phyloP scores from a whole-genome alignment of 2,888 invertebrate genomes.

The Eilema depressum region DNA sequence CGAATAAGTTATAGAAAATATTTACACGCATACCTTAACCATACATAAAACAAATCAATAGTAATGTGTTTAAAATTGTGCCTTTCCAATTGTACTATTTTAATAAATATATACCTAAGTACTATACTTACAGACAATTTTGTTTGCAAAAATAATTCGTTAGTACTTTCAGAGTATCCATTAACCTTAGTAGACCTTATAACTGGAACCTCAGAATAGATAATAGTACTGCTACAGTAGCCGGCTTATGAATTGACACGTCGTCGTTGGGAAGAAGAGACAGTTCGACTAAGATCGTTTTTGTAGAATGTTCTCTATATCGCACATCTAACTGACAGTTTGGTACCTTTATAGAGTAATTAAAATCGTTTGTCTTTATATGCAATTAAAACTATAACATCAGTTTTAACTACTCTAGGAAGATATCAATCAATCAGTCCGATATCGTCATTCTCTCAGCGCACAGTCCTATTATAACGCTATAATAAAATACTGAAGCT shows the following conservation, averaged over 20 bases:
- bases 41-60: constrained; percentile 37
- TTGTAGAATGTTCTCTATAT: background rate
- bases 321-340: background rate
- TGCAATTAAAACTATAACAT: background rate
- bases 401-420: background rate
- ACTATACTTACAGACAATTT: background rate
- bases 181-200: background rate
- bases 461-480: too few species aligned
- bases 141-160: background rate
- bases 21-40: constrained; percentile 54
- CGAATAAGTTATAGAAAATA: constrained; percentile 66
- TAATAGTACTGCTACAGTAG: too few species aligned
- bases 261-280: too few species aligned
- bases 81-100: constrained; percentile 64
- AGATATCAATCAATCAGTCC: background rate
- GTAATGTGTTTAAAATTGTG: constrained; percentile 57
- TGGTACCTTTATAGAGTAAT: background rate
- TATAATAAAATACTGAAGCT: too few species aligned
- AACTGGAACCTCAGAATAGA: too few species aligned
- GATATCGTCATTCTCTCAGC: background rate
- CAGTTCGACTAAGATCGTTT: too few species aligned
- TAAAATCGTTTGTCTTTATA: background rate
- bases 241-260: background rate
- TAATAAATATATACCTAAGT: constrained; percentile 23
- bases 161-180: background rate